Base-by-base conservation (phyloP, 2,888 invertebrate genomes). In the Callyntrura sp. region DNA sequence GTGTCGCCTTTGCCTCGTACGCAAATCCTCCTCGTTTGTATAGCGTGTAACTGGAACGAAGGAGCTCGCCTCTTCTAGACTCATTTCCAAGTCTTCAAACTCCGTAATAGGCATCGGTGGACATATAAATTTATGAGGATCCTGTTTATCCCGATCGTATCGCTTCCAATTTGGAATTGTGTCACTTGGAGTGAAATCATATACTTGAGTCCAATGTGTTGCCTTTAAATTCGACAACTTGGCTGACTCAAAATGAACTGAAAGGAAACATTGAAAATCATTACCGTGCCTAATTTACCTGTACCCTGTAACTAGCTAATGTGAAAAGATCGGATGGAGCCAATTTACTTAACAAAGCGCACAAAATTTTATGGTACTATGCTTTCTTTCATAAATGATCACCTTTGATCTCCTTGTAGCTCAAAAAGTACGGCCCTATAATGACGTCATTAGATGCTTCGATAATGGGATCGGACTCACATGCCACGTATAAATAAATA, bases 381-480 rank as follows among this genome's bases (percentile, higher is more conserved):
- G 57, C 60, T 25, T 11, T 51, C 35, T 35, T 35, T 65, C 20
- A 65, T 20, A 68, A 35, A 28, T n/a, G 51, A 68, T 6, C 68
- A 92, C 92, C 92, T 85, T 91, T 78, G 84, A 93, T 92, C 68
- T 90, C 90, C 43, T 91, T 91, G 83, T 93, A 93, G 78, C 85
- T 88, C 25, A 93, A 86, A 83, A 87, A 93, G 73, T 92, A 93
- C 17, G 93, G 93, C 14, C 90, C 93, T 28, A 91, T 83, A 14
- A 91, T 78, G n/a, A 93, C 88, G 8, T 92, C 85, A 5, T 51
- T 28, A 14, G 92, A 92, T 11, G 93, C 85, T 48, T 93, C 93
- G 43, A 93, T 93, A 55, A 93, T 93, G 8, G 93, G 93, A 78
- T 93, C 93, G 1, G 93, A 93, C 62, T 93, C 93, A 60, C 91